These are phyloP conservation scores for Cyanoramphus novaezelandiae DNA, from an alignment of 2,113 vertebrate genomes.

Conservation along the genomic window DNA sequence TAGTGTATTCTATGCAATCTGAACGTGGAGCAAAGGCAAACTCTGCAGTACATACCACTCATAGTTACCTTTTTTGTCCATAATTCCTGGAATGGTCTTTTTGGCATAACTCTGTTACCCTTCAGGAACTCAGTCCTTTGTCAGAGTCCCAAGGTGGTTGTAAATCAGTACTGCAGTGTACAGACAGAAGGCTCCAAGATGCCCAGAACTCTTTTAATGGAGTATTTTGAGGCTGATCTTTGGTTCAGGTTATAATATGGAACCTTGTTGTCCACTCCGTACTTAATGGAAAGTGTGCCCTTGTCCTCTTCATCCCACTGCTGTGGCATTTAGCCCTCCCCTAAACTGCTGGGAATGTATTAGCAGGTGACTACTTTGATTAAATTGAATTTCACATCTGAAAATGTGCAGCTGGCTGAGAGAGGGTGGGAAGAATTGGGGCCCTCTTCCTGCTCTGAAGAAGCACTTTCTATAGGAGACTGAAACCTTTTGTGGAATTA, in stretches of 20 bases:
- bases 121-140: not conserved
- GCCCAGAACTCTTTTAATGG: not conserved
- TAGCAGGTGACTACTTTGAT: not conserved
- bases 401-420: not conserved
- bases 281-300: not conserved
- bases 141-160: not conserved
- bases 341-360: not conserved
- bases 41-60: not conserved
- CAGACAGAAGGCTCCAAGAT: not conserved
- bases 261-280: not conserved
- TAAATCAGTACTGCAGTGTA: not conserved
- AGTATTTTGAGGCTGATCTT: not conserved
- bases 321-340: not conserved
- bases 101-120: not conserved
- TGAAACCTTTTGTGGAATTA: not conserved
- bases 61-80: not conserved
- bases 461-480: not conserved
- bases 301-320: not conserved
- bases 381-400: not conserved
- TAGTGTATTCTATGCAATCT: not conserved
- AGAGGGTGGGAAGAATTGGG: not conserved
- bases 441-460: not conserved
- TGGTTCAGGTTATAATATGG: not conserved
- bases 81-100: not conserved
- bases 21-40: not conserved